phyloP scores from a whole-genome alignment of 2,113 vertebrate genomes.

The Lycaon pictus region DNA sequence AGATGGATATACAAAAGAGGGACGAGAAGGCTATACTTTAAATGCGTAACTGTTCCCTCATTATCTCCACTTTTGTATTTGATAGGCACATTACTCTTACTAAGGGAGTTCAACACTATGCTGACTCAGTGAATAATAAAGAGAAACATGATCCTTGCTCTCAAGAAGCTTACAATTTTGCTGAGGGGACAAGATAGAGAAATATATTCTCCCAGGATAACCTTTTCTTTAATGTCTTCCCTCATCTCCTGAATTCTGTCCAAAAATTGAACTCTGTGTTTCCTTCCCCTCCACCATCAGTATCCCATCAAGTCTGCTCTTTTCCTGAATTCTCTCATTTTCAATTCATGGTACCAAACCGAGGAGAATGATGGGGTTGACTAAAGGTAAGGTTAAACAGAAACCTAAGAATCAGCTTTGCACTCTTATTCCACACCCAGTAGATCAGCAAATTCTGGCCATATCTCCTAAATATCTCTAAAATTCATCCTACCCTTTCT shows the following conservation, averaged over 20 bases:
- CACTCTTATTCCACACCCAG: not conserved
- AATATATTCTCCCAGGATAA: not conserved
- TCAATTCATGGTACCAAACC: not conserved
- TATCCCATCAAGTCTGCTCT: not conserved
- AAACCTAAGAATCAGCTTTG: not conserved
- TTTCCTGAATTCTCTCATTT: conserved; percentile 8
- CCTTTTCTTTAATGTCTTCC: not conserved
- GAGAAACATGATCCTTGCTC: not conserved
- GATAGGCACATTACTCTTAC: not conserved
- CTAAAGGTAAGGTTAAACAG: not conserved
- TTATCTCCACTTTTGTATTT: not conserved
- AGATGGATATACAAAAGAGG: not conserved
- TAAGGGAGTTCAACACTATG: not conserved
- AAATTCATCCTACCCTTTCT: not conserved
- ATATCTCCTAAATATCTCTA: not conserved
- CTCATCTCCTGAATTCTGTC: not conserved
- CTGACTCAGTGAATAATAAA: not conserved
- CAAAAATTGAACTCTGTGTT: conserved; percentile 26
- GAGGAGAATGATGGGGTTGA: not conserved
- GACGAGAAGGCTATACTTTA: not conserved
- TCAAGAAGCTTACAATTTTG: conserved; percentile 1
- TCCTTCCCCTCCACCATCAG: not conserved
- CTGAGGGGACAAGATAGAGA: not conserved
- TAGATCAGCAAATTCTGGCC: not conserved
- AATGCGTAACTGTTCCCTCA: not conserved